phyloP scores from a whole-genome alignment of 2,113 vertebrate genomes.

The Tachuris rubrigastra region DNA sequence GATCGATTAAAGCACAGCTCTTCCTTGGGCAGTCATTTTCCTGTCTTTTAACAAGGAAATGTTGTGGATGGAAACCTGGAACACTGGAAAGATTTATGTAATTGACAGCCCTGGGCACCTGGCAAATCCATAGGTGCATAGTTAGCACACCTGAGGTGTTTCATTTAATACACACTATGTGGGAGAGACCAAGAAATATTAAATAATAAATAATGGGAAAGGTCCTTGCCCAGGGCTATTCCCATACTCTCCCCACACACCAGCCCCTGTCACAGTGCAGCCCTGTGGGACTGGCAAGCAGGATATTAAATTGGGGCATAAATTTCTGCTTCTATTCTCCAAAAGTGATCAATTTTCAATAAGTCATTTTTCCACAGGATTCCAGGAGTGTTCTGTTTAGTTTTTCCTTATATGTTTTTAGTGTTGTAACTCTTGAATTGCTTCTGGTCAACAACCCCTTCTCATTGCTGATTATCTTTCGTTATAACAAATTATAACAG shows the following conservation, averaged over 20 bases:
- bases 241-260: accelerated
- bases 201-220: accelerated
- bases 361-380: not conserved
- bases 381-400: not conserved
- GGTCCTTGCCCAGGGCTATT: accelerated
- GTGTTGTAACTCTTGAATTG: not conserved
- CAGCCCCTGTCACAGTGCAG: not conserved
- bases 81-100: not conserved
- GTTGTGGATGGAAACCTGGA: not conserved
- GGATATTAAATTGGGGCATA: not conserved
- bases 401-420: not conserved
- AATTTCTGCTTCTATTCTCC: not conserved
- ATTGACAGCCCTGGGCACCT: not conserved
- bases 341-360: accelerated
- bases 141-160: accelerated
- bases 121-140: accelerated
- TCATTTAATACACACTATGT: accelerated
- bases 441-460: not conserved
- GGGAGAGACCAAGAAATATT: not conserved
- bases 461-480: not conserved
- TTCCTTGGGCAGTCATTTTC: not conserved
- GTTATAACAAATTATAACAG: not conserved
- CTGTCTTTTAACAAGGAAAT: not conserved
- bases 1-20: not conserved
- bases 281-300: not conserved